These are phyloP conservation scores for Drosophila saltans DNA, from an alignment of 1,140 invertebrate species.

Conservation along the genomic window DNA sequence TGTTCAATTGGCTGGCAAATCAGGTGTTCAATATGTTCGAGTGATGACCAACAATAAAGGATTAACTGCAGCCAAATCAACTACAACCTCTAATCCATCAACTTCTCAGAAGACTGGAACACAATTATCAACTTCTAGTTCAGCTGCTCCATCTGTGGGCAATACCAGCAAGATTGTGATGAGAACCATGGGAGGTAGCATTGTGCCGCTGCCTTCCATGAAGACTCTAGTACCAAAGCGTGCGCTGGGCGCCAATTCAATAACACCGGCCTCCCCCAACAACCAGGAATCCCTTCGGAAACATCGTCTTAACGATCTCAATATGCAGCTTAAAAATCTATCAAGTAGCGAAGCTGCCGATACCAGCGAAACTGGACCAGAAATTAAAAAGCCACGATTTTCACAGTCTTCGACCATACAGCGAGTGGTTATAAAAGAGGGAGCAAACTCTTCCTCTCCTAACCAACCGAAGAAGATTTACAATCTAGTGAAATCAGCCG, in stretches of 20 bases:
- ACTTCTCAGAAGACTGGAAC: neutral
- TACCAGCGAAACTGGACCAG: constrained; percentile 51
- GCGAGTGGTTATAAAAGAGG: constrained; percentile 32
- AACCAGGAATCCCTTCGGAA: constrained; percentile 49
- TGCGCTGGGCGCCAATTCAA: constrained; percentile 30
- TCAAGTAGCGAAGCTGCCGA: constrained; percentile 44
- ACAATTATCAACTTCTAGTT: neutral
- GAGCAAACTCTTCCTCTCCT: constrained; percentile 3
- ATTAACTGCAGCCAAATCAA: neutral
- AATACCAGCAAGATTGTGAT: constrained; percentile 71
- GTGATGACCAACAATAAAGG: constrained; percentile 52
- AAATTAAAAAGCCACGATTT: constrained; percentile 68
- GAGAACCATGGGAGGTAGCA: constrained; percentile 59
- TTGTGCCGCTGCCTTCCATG: constrained; percentile 56
- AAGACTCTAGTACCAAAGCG: constrained; percentile 67
- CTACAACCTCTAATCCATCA: constrained; percentile 11
- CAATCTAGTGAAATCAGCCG: constrained; percentile 55
- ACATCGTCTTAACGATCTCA: constrained; percentile 68
- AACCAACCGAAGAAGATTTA: constrained; percentile 47
- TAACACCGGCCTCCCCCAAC: constrained; percentile 1
- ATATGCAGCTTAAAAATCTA: constrained; percentile 60
- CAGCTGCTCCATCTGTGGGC: constrained; percentile 28
- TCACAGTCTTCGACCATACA: constrained; percentile 20
- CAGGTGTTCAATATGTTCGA: constrained; percentile 76
- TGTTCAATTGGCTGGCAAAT: constrained; percentile 68